Base-by-base conservation (phyloP, 1,140 invertebrate species). In the Calliphora vicina region DNA sequence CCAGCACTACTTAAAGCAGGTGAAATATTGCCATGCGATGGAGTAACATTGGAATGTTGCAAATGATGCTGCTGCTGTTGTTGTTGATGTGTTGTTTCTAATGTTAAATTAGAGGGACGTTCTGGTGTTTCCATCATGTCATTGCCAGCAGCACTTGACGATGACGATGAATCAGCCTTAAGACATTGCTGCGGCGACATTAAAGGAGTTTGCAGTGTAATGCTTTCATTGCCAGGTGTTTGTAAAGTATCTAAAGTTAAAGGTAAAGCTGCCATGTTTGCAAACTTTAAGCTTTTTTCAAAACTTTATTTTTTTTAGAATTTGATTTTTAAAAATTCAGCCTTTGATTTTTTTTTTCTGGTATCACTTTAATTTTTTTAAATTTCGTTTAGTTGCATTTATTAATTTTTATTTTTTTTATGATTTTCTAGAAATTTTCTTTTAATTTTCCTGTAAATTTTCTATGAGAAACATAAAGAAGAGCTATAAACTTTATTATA, bases 41-140 rank as follows among this genome's bases (percentile, higher is more conserved):
- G 35, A 13, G 74, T 43, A 20, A 43, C 29, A 42, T 76, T 43
- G 35, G 74, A 78, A 78, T 78, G 74, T 45, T 78, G 73, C 5
- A n/a, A n/a, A n/a, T 26, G 73, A 6, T 76, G 27, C 5, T 29
- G 43, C 12, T 45, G 43, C 12, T 6, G 13, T 17, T 50, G 12
- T 2, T 50, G 45, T 50, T 6, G 45, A 15, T 6, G 45, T n/a
- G 45, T 17, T 50, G 8, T 17, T 43, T 23, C 74, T 20, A 78
- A 45, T 78, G 35, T 43, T 26, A 78, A 45, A 23, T 43, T 43
- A 43, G 74, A 45, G 17, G 74, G 74, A 43, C 74, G 74, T 78
- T 78, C 74, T 17, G n/a, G 27, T 35, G 27, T 74, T 71, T 5
- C 4, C 35, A 35, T 35, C 6, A 35, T 35, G 35, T 35, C 35